phyloP scores from a whole-genome alignment of 2,797 vertebrate species.

The Sebastes vulpes region DNA sequence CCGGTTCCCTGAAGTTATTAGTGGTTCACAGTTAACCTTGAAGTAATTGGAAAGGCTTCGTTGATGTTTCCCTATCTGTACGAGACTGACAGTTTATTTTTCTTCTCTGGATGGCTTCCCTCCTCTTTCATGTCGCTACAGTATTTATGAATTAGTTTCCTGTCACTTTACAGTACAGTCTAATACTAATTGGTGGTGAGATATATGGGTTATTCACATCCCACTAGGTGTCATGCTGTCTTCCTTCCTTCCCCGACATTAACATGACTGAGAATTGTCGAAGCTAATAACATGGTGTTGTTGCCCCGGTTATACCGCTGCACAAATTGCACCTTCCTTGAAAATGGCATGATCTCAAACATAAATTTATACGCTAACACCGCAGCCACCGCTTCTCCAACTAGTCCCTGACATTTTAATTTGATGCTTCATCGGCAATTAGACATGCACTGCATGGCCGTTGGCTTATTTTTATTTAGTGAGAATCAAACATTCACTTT shows the following conservation, averaged over 20 bases:
- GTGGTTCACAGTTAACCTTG: conserved; percentile 83
- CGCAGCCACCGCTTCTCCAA: conserved; percentile 52
- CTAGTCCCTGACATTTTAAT: conserved; percentile 76
- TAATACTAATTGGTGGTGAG: conserved; percentile 82
- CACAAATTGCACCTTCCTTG: conserved; percentile 78
- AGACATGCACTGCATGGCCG: conserved; percentile 72
- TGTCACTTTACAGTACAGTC: conserved; percentile 79
- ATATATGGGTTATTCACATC: conserved; percentile 80
- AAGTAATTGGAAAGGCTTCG: conserved; percentile 82
- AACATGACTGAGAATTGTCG: conserved; percentile 78
- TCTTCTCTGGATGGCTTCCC: conserved; percentile 75
- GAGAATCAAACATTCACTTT: conserved; percentile 73
- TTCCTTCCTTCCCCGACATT: conserved; percentile 69
- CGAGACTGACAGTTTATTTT: conserved; percentile 79
- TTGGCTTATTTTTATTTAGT: conserved; percentile 77
- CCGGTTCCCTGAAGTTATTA: conserved; percentile 83
- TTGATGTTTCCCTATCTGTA: conserved; percentile 74
- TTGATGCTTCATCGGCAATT: conserved; percentile 82
- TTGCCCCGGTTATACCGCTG: conserved; percentile 69
- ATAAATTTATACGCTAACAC: conserved; percentile 67
- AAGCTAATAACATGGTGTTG: conserved; percentile 78
- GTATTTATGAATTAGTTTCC: conserved; percentile 82
- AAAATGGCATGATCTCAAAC: conserved; percentile 72
- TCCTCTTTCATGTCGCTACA: conserved; percentile 82
- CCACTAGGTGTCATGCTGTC: conserved; percentile 76